Evolutionary conservation across 2,888 invertebrate genomes (phyloP).

Genomic region (Rotaria macrura): DNA sequence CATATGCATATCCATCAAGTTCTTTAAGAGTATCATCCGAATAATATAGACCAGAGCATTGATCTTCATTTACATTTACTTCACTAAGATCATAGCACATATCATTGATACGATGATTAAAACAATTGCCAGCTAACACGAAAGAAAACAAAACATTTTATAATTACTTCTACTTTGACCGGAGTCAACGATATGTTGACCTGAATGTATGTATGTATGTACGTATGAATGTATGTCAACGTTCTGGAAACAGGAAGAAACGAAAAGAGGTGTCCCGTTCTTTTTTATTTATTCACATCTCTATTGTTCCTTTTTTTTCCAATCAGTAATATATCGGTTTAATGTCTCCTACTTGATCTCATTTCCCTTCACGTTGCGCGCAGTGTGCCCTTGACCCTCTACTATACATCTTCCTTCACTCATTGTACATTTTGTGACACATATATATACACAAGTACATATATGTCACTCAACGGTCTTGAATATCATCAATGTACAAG

Average conservation of each 20-base stretch:
- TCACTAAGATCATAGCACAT: constrained; percentile 10
- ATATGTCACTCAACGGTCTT: not conserved
- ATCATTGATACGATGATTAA: constrained; percentile 20
- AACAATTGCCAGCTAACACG: not conserved
- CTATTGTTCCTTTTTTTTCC: constrained; percentile 1
- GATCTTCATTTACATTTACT: not conserved
- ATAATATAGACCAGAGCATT: not conserved
- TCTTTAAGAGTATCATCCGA: not conserved
- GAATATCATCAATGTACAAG: not conserved
- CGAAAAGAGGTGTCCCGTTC: not conserved
- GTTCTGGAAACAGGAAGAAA: not conserved
- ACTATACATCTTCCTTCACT: not conserved
- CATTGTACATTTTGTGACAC: not conserved
- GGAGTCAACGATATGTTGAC: not conserved
- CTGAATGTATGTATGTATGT: not conserved
- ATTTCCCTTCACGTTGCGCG: not conserved
- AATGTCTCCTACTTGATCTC: not conserved
- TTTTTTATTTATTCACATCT: not conserved
- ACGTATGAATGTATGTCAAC: not conserved
- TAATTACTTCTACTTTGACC: not conserved
- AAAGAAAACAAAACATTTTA: not conserved
- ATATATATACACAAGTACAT: not conserved
- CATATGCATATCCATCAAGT: not conserved
- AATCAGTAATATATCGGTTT: not conserved
- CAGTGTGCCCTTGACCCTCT: not conserved